Percentiles rank a stretch among this genome's conserved stretches.
Evolutionary conservation across 2,888 invertebrate genomes (phyloP).

Genomic region (Autographa gamma): DNA sequence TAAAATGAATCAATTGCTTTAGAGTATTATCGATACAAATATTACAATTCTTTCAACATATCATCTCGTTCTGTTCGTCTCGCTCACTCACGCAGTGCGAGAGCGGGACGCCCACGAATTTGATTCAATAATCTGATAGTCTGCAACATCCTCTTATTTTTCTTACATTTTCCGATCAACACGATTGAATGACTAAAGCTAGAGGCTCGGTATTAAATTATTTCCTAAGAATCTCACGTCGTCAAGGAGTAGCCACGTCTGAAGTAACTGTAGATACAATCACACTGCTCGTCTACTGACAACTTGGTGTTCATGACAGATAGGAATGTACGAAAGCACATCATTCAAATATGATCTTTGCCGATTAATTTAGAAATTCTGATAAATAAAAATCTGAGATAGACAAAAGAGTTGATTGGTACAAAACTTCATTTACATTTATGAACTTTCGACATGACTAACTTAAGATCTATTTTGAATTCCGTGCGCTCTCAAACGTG

Average conservation of each 20-base stretch:
- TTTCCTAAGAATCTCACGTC: constrained; percentile 78
- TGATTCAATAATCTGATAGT: constrained; percentile 70
- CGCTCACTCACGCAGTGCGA: constrained; percentile 56
- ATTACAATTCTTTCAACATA: constrained; percentile 57
- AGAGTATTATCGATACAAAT: constrained; percentile 57
- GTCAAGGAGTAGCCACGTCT: constrained; percentile 68
- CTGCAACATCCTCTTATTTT: constrained; percentile 62
- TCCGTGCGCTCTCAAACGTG: constrained; percentile 52
- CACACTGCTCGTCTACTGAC: constrained; percentile 40
- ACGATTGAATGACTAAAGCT: constrained; percentile 55
- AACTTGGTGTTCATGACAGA: constrained; percentile 32
- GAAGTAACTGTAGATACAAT: constrained; percentile 39
- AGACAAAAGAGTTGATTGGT: constrained; percentile 46
- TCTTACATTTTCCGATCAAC: constrained; percentile 59
- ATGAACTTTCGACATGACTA: constrained; percentile 52
- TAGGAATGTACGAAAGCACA: constrained; percentile 42
- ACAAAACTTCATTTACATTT: constrained; percentile 58
- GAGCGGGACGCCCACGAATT: constrained; percentile 60
- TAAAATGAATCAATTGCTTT: constrained; percentile 48
- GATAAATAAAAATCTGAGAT: constrained; percentile 42
- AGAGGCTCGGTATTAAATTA: constrained; percentile 76
- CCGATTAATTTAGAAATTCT: constrained; percentile 48
- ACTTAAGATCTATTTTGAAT: constrained; percentile 32
- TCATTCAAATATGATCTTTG: constrained; percentile 54
- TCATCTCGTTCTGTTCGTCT: constrained; percentile 51